Conservation (phyloP, 2,113 vertebrate genomes). For the Chamaetylas fuelleborni region DNA sequence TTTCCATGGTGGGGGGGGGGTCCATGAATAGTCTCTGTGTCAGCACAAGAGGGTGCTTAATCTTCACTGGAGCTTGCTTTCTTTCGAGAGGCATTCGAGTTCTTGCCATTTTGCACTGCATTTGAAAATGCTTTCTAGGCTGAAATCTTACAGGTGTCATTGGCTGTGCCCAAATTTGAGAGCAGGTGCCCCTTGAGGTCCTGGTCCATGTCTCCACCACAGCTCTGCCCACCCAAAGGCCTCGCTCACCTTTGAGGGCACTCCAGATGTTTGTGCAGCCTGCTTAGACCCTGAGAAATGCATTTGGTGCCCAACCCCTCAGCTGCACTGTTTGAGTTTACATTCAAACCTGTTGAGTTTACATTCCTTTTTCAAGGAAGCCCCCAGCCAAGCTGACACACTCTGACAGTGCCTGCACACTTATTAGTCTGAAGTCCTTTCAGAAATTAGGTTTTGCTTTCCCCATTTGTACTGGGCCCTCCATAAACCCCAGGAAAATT, state of each 20-base stretch:
- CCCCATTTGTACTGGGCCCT: neutral
- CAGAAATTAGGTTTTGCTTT: neutral
- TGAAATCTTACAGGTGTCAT: neutral
- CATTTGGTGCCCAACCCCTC: neutral
- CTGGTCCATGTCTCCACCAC: too few species aligned
- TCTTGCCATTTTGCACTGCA: neutral
- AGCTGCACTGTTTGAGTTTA: neutral
- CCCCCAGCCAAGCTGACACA: rapidly evolving
- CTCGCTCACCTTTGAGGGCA: neutral
- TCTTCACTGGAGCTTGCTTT: neutral
- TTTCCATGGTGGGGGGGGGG: neutral
- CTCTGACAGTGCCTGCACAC: neutral
- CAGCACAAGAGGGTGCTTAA: neutral
- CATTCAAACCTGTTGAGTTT: neutral
- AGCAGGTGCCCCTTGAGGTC: neutral
- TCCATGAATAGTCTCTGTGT: neutral
- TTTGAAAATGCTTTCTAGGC: neutral
- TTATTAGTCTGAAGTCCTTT: neutral
- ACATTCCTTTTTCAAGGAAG: neutral
- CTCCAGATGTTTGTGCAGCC: neutral
- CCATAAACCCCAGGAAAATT: neutral
- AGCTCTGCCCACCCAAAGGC: neutral
- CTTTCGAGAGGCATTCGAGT: neutral
- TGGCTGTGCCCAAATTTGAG: neutral
- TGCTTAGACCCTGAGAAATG: neutral